Evolutionary conservation across 2,888 invertebrate genomes (phyloP).

Genomic region (Acleris holmiana): DNA sequence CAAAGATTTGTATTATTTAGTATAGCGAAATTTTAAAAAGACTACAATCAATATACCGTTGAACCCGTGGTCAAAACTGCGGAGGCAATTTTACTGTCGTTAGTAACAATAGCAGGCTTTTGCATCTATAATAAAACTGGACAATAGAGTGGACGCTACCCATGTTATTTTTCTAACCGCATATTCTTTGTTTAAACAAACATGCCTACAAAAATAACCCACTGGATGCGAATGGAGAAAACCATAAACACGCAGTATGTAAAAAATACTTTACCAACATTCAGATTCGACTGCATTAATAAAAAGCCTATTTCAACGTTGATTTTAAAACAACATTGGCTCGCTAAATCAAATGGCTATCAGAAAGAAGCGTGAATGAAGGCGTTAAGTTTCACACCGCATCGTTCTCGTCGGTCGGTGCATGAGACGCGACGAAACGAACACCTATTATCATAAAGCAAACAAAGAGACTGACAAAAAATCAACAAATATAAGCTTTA

Average conservation of each 20-base stretch:
- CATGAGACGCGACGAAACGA: constrained; percentile 69
- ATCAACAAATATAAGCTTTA: constrained; percentile 78
- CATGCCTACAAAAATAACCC: too few relatives aligned
- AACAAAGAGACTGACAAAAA: constrained; percentile 76
- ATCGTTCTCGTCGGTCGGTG: constrained; percentile 68
- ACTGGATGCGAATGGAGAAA: neutral
- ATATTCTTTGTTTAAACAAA: neutral
- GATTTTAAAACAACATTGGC: constrained; percentile 75
- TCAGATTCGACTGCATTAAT: constrained; percentile 34
- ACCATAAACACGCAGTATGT: neutral
- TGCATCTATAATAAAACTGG: too few relatives aligned
- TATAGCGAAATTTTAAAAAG: too few relatives aligned
- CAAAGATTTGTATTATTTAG: too few relatives aligned
- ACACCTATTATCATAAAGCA: constrained; percentile 83
- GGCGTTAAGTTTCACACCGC: constrained; percentile 83
- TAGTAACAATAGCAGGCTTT: too few relatives aligned
- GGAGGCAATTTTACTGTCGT: too few relatives aligned
- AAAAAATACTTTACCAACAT: neutral
- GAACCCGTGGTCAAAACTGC: too few relatives aligned
- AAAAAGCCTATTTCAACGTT: constrained; percentile 63
- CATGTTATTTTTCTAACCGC: too few relatives aligned
- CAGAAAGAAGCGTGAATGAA: constrained; percentile 75
- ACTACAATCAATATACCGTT: too few relatives aligned
- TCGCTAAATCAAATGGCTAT: constrained; percentile 79
- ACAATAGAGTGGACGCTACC: too few relatives aligned